Base-by-base conservation (phyloP, 2,113 vertebrate species). In the Cariama cristata region DNA sequence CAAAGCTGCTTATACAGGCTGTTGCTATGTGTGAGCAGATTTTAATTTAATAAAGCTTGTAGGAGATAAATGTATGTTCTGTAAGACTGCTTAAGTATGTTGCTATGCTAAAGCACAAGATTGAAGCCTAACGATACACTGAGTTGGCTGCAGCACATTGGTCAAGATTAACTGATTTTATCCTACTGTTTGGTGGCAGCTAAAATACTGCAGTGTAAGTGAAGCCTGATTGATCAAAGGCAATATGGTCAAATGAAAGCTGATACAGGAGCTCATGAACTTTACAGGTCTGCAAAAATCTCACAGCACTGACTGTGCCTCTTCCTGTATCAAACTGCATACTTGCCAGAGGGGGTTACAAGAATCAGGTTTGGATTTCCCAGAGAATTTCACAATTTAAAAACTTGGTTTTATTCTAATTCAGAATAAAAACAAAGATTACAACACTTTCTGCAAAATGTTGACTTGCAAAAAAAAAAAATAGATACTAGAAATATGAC, bases 11-110 rank as follows among this genome's bases (percentile, higher is more conserved):
- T 97, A 97, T 69, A 68, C 79, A 79, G 95, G 91, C 96, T 97
- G 96, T 97, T 96, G 93, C 96, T 97, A 90, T 96, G 96, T 97
- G 96, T 96, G 92, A 94, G 96, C 86, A 97, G 97, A 96, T 96
- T 87, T 96, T 83, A 92, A 92, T 96, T 92, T 97, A 96, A 95
- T 97, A 97, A 96, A 94, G 95, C 97, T 91, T 49, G 89, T 82
- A 79, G 91, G 77, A 97, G 89, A 95, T 96, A 94, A 89, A 94
- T 68, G 88, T 95, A 52, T 95, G 85, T 93, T 93, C 80, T 92
- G 19, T 92, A 91, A 96, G 92, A 68, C 92, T 80, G 76, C 90
- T 96, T 96, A 96, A 95, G 91, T 84, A 84, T 1, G 12, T 96
- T 95, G 91, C 86, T 89, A 82, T 85, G 72, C 64, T 81, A 84